Evolutionary conservation across 2,888 invertebrate species (phyloP), one percentile per base, ranked within the genome.

Genomic region (Gari tellinella): DNA sequence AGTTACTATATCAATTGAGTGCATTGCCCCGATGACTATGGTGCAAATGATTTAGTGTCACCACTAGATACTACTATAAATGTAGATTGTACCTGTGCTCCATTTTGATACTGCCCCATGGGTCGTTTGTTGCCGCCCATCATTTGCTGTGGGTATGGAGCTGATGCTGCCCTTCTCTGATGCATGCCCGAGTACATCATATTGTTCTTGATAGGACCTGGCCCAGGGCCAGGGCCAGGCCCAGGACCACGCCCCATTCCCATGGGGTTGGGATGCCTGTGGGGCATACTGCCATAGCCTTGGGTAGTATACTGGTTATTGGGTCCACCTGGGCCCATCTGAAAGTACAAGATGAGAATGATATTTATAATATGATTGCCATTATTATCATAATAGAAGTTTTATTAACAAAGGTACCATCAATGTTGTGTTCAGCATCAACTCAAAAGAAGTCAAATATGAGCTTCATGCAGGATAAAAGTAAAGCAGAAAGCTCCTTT

Each of bases 101-200:
- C 87, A 76, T 89, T 89, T 0, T 87, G 85, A 70, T 85, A 88
- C 55, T 85, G 86, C 41, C 65, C 40, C 72, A 72, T 75, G 49
- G 63, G 65, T 38, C 68, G 55, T 31, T 72, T 66, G 23, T 68
- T 66, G 25, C 19, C 48, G 0, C 61, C 56, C 66, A 75, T 75
- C 91, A 97, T 95, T 95, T 96, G 96, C 68, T 95, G 95, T 15
- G 96, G 96, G 92, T 97, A 97, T 1, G 80, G 80, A 7, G 76
- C 74, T 1, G 97, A 97, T 55, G 96, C 94, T 93, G 96, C 94
- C 88, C 97, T 94, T 23, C 85, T 63, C 63, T 79, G 81, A 60
- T 83, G 83, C 83, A 85, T 85, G 38, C 76, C 80, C 31, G 31
- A 31, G 31, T 31, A 31, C 81, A 84, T 81, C 55, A 72, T 72